Evolutionary conservation across 2,113 vertebrate genomes (phyloP).

Genomic region (Desmodus rotundus): DNA sequence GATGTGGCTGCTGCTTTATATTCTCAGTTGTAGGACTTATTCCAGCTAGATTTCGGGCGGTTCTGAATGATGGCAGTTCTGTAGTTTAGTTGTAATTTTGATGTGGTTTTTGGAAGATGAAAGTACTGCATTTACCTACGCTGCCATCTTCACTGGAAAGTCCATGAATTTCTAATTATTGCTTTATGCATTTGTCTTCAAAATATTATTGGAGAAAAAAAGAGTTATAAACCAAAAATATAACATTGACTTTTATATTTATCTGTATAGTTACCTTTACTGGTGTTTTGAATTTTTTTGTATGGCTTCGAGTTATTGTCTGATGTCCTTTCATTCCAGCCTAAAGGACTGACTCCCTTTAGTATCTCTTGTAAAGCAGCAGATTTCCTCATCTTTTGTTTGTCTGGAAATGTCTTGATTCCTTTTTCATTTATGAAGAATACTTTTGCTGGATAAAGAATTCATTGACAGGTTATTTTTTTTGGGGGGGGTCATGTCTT

Average conservation of each 20-base stretch:
- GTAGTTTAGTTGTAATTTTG: neutral
- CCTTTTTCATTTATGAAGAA: neutral
- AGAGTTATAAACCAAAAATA: neutral
- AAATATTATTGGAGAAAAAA: neutral
- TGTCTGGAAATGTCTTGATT: conserved; percentile 2
- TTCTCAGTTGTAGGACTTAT: neutral
- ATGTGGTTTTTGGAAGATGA: neutral
- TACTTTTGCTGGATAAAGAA: neutral
- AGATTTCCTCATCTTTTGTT: neutral
- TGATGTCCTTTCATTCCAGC: neutral
- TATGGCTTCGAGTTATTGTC: neutral
- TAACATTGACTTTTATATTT: neutral
- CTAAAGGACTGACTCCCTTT: neutral
- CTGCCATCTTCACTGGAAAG: neutral
- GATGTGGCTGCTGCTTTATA: neutral
- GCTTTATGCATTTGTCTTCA: neutral
- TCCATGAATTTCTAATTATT: neutral
- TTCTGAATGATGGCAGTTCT: neutral
- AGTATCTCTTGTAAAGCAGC: neutral
- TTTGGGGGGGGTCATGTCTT: neutral
- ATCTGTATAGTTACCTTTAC: neutral
- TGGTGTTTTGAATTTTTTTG: neutral
- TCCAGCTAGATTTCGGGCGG: neutral
- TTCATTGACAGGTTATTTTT: neutral
- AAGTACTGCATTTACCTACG: neutral